Evolutionary conservation across 2,888 invertebrate genomes (phyloP).

Genomic region (Polyommatus iphigenia): DNA sequence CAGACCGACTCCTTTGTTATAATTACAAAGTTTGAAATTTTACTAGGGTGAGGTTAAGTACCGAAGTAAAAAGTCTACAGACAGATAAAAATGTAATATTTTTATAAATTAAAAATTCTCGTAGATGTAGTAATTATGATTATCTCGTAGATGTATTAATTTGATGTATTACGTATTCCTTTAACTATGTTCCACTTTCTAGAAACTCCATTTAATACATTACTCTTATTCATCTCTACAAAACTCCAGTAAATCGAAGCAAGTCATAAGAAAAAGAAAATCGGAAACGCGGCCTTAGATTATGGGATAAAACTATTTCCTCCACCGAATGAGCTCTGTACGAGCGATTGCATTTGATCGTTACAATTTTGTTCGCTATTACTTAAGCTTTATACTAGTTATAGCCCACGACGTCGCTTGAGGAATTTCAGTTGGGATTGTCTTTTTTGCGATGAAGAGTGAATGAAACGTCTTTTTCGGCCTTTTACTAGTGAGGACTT

Average conservation of each 20-base stretch:
- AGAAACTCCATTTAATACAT: no score
- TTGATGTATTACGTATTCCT: no score
- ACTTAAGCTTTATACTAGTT: neutral
- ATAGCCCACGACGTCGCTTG: neutral
- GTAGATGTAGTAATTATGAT: no score
- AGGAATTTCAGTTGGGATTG: neutral
- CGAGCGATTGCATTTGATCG: constrained; percentile 8
- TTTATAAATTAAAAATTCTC: no score
- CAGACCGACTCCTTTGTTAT: no score
- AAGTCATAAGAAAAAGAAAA: neutral
- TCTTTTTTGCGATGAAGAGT: neutral
- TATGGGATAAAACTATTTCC: constrained; percentile 18
- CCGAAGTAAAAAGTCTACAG: no score
- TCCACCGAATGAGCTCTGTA: neutral
- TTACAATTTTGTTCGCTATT: constrained; percentile 17
- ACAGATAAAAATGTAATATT: no score
- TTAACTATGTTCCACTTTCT: no score
- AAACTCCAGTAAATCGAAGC: neutral
- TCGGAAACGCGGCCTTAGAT: neutral
- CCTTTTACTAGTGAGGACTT: no score
- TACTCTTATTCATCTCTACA: neutral
- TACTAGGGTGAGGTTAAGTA: no score
- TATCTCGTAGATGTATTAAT: no score
- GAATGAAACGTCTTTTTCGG: neutral
- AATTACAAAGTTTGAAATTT: no score